Evolutionary conservation across 2,888 invertebrate genomes (phyloP), one percentile per base, ranked within the genome.

Genomic region (Cancer borealis): DNA sequence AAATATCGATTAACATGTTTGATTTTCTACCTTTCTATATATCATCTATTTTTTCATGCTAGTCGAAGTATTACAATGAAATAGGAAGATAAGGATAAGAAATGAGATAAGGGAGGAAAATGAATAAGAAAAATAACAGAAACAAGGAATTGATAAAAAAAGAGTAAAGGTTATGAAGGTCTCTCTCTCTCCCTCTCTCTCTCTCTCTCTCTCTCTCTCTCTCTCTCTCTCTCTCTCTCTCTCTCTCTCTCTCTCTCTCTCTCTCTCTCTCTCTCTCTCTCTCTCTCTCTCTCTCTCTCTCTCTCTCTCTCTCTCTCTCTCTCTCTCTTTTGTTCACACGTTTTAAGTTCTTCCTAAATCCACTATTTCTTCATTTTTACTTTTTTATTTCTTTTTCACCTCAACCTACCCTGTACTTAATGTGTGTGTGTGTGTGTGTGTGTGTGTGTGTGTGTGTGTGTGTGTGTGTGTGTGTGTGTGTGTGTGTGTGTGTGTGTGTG

Each of bases 401-500:
- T 54, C 21, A 21, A 66, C 60, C 17, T 66, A 17, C 60, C 60
- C 60, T 66, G 60, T 17, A 66, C 17, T 66, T 66, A 66, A 17
- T 66, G 60, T 66, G 60, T 66, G 60, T 66, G 60, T 66, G 60
- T 66, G 60, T 66, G 60, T 66, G 60, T 66, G 60, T 66, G 60
- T 21, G 60, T 66, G 60, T 66, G 60, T 66, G 60, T 66, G 21
- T 66, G 60, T 66, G 60, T 66, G 60, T 66, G 60, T 66, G 60
- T 54, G 54, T 54, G 54, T 54, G 54, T 54, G 54, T 54, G 54
- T 54, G 54, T 54, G 54, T 54, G 54, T 54, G 54, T 54, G 54
- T 14, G 66, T 66, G 66, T 66, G 66, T 66, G 66, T 66, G 66
- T 66, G 66, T 66, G 66, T 66, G 66, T 66, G 66, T 66, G 66